A percentile compares a stretch with the other conserved stretches of the same genome.
Evolutionary conservation across 2,113 vertebrate species (phyloP).

Genomic region (Dicaeum eximium): DNA sequence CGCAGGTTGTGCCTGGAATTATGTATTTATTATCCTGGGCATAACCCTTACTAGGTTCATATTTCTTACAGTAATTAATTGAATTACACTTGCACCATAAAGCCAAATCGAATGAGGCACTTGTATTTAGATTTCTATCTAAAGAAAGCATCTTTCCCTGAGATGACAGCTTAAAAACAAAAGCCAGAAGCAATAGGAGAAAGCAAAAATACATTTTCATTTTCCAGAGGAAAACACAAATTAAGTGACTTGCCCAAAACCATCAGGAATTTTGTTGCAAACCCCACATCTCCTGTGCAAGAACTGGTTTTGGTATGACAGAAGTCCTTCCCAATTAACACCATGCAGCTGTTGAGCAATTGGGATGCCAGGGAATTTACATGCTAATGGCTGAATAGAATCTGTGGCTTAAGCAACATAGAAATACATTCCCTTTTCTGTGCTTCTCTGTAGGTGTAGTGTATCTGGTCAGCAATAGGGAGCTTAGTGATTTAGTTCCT

Average conservation of each 20-base stretch:
- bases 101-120: conserved; percentile 1
- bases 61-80: conserved; percentile 41
- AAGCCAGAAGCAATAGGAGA: background rate
- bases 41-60: background rate
- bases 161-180: background rate
- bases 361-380: background rate
- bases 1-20: background rate
- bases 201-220: background rate
- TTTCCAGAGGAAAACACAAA: background rate
- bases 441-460: background rate
- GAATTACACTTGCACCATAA: conserved; percentile 17
- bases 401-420: background rate
- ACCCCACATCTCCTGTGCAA: background rate
- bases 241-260: background rate
- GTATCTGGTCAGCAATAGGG: background rate
- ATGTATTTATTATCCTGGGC: background rate
- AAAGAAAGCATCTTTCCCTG: background rate
- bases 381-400: background rate
- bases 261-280: background rate
- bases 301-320: background rate
- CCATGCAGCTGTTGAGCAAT: background rate
- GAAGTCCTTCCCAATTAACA: background rate
- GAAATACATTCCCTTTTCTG: background rate
- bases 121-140: background rate
- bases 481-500: background rate